Percentiles rank a stretch among this genome's conserved stretches.
Conservation (phyloP, 2,888 invertebrate species). For the Lathronympha strigana region DNA sequence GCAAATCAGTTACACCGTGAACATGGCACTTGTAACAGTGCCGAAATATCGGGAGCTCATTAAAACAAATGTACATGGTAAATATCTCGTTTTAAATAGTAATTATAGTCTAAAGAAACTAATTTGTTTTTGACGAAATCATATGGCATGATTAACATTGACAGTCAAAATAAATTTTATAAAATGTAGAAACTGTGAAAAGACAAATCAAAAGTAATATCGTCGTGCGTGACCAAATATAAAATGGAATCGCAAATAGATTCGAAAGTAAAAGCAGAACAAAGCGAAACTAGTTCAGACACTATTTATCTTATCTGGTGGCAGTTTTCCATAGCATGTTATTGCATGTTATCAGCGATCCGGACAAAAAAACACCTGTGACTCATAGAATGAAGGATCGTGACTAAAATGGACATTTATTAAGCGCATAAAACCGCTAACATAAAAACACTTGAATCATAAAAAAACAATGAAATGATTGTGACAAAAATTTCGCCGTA, state of each 20-base stretch:
- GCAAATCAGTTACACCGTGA: too few relatives aligned
- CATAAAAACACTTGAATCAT: too few relatives aligned
- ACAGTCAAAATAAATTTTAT: background rate
- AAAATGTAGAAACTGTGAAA: background rate
- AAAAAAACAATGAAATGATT: too few relatives aligned
- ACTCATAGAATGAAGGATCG: slow-evolving; percentile 9
- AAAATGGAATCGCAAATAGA: background rate
- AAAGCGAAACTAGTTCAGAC: slow-evolving; percentile 5
- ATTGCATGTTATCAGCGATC: slow-evolving; percentile 15
- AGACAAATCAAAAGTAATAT: background rate
- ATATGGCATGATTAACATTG: too few relatives aligned
- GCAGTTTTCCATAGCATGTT: background rate
- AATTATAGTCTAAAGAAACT: too few relatives aligned
- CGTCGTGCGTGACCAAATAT: slow-evolving; percentile 1
- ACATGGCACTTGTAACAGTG: too few relatives aligned
- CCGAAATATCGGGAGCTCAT: too few relatives aligned
- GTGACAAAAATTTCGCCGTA: too few relatives aligned
- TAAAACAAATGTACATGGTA: too few relatives aligned
- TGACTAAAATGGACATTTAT: background rate
- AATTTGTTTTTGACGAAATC: too few relatives aligned
- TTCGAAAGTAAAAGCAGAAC: slow-evolving; percentile 6
- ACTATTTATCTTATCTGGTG: slow-evolving; percentile 24
- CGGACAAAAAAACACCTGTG: slow-evolving; percentile 1
- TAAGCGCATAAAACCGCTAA: background rate
- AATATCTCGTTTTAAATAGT: too few relatives aligned